A percentile compares a stretch with the other conserved stretches of the same genome.
Conservation (phyloP, 2,113 vertebrate genomes). For the Triplophysa tibetana region DNA sequence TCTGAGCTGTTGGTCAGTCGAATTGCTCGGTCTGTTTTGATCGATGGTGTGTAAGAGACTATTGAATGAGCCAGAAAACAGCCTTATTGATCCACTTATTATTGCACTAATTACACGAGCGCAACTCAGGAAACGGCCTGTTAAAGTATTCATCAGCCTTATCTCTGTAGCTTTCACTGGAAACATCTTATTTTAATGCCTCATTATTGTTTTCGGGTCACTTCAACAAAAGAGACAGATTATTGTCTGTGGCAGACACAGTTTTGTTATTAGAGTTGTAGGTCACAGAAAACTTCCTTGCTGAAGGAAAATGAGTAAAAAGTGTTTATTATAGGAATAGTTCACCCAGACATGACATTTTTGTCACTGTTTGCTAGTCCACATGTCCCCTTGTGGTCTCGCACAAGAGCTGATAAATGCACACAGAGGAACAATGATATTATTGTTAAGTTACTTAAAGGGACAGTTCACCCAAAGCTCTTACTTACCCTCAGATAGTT, state of each 20-base stretch:
- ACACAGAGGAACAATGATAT: no score
- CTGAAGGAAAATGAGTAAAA: not conserved
- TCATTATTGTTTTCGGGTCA: not conserved
- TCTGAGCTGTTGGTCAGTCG: conserved; percentile 27
- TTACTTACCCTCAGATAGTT: no score
- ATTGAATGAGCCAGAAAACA: conserved; percentile 66
- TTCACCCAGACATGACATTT: no score
- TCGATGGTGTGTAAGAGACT: conserved; percentile 59
- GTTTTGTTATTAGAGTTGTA: not conserved
- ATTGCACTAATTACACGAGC: conserved; percentile 63
- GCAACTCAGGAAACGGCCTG: conserved; percentile 27
- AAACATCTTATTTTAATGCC: conserved; percentile 21
- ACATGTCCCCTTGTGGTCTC: no score
- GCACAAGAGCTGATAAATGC: no score
- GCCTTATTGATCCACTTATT: conserved; percentile 68
- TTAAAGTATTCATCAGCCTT: conserved; percentile 16
- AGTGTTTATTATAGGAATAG: not conserved
- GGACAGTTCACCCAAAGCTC: no score
- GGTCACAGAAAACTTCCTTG: not conserved
- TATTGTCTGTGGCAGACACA: not conserved
- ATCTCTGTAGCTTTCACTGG: conserved; percentile 3
- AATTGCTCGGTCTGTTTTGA: conserved; percentile 50
- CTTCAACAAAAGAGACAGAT: not conserved
- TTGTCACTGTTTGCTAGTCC: no score
- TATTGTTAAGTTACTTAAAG: no score